Conservation (phyloP, 2,888 invertebrate species). For the Psylliodes chrysocephalus region DNA sequence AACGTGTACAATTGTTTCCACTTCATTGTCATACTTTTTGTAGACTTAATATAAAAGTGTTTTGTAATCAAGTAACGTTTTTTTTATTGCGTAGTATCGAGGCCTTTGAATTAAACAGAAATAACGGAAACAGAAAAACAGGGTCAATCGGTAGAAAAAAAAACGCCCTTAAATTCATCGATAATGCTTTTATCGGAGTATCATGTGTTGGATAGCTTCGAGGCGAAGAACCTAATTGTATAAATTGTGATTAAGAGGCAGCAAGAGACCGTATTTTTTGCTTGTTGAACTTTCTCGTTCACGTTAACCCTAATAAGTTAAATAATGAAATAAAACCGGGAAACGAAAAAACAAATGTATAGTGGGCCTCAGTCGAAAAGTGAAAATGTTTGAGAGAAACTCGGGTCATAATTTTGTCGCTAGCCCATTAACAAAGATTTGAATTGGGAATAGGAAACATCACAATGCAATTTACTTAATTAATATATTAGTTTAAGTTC, state of each 20-base stretch:
- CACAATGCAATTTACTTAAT: too few species aligned
- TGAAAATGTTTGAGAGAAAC: too few species aligned
- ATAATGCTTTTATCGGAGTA: constrained; percentile 24
- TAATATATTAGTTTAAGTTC: too few species aligned
- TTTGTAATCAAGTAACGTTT: background rate
- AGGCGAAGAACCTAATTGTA: constrained; percentile 17
- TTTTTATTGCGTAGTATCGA: background rate
- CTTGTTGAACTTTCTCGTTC: constrained; percentile 15
- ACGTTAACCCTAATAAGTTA: constrained; percentile 23
- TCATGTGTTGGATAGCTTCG: constrained; percentile 7
- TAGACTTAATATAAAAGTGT: too few species aligned
- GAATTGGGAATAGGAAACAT: too few species aligned
- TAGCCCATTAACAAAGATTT: too few species aligned
- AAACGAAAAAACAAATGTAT: constrained; percentile 13
- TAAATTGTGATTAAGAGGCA: constrained; percentile 25
- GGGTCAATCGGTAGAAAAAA: background rate
- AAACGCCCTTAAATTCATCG: constrained; percentile 7
- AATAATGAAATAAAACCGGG: constrained; percentile 24
- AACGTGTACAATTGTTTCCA: too few species aligned
- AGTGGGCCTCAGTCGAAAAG: background rate
- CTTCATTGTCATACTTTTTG: too few species aligned
- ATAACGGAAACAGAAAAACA: background rate
- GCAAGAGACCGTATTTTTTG: constrained; percentile 21
- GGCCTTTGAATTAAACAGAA: background rate
- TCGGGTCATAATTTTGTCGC: too few species aligned